phyloP scores from a whole-genome alignment of 2,797 vertebrate species.

The Balearica regulorum region DNA sequence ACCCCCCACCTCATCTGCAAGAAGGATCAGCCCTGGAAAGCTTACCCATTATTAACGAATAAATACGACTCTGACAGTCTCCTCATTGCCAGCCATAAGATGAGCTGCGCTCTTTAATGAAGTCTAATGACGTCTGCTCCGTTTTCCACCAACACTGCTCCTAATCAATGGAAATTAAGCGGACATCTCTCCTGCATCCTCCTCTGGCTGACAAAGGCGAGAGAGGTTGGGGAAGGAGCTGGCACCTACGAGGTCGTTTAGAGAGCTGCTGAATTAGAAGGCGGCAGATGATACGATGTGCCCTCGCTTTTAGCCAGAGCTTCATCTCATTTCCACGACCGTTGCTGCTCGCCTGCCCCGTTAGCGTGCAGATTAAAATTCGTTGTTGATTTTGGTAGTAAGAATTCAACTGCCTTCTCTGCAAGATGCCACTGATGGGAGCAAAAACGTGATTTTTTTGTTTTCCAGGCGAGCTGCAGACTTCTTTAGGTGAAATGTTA shows the following conservation, averaged over 20 bases:
- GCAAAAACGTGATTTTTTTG: not conserved
- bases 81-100: not conserved
- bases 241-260: not conserved
- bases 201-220: not conserved
- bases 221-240: not conserved
- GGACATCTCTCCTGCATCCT: not conserved
- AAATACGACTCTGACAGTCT: not conserved
- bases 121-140: not conserved
- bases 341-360: conserved; percentile 36
- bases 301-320: not conserved
- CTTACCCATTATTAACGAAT: not conserved
- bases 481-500: not conserved
- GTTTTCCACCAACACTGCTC: not conserved
- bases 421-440: not conserved
- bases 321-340: conserved; percentile 65
- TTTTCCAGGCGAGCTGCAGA: not conserved
- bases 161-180: not conserved
- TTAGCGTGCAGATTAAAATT: not conserved
- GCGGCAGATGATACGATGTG: not conserved
- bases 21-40: not conserved
- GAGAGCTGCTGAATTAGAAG: not conserved
- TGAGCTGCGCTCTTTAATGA: not conserved
- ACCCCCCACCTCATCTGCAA: not conserved
- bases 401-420: not conserved
- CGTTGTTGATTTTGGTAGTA: not conserved